Base-by-base conservation (phyloP, 2,888 invertebrate species). In the Ophonus ardosiacus region DNA sequence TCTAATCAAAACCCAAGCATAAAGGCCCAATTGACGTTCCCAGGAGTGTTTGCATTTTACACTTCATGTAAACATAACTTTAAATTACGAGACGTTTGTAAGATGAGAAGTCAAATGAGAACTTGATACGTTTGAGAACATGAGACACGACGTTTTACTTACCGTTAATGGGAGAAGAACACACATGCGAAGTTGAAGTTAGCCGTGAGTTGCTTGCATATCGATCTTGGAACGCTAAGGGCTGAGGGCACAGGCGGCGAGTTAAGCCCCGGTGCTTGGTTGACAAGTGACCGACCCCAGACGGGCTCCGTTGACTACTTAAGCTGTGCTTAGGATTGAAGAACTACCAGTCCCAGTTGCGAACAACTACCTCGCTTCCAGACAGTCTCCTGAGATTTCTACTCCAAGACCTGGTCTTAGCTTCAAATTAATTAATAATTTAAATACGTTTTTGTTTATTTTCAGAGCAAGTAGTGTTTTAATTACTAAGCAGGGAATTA, bases 31-130 rank as follows among this genome's bases (percentile, higher is more conserved):
- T 40, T 57, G 78, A 78, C 56, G 57, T 57, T 15, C 61, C 15
- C 31, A 38, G 40, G 38, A 80, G 57, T 57, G 56, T 38, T 17
- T 83, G 61, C 76, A 59, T 59, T 83, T 83, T 76, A 43, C 40
- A 31, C 63, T 40, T 76, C 74, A 51, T 78, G 51, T 78, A 43
- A 84, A 76, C 76, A 83, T 57, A 83, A 78, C 84, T 84, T 84
- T 63, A 65, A 84, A 84, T 84, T 78, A 78, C 84, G 51, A 21
- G 21, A 56, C 74, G 59, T 83, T 74, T 61, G 57, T 74, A 78
- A 84, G 84, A 78, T 74, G 83, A 83, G 76, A 61, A 83, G 76
- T 83, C 83, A 31, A 83, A 74, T 83, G 83, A 83, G 76, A 83
- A 83, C 83, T 83, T 83, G 83, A 83, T 83, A 83, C 76, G 83